Conservation (phyloP, 2,113 vertebrate species). For the Notechis scutatus region DNA sequence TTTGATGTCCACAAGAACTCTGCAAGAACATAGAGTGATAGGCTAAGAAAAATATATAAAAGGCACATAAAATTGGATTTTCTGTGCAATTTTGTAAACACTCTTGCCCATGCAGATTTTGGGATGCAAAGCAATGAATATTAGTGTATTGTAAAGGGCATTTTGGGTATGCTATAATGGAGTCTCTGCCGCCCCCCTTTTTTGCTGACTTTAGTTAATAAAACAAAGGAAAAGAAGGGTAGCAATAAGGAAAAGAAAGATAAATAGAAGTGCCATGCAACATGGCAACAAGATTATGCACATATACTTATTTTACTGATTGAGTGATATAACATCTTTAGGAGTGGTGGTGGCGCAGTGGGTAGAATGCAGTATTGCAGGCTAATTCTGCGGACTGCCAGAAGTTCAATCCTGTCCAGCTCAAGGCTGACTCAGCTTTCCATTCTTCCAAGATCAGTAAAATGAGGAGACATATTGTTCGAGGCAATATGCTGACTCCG, state of each 20-base stretch:
- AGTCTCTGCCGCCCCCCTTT: neutral
- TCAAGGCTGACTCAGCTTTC: neutral
- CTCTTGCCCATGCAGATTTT: neutral
- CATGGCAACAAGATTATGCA: neutral
- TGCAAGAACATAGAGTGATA: neutral
- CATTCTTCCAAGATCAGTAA: neutral
- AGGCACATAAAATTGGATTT: neutral
- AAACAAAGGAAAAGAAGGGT: neutral
- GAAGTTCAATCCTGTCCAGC: neutral
- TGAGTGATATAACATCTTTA: neutral
- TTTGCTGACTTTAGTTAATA: neutral
- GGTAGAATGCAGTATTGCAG: neutral
- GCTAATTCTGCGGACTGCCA: neutral
- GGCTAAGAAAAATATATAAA: neutral
- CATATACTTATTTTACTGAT: neutral
- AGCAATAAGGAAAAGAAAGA: neutral
- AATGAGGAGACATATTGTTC: neutral
- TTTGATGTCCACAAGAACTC: neutral
- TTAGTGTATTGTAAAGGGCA: neutral
- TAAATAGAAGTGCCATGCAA: neutral
- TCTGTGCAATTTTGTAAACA: neutral
- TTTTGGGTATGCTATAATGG: neutral
- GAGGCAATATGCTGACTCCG: neutral
- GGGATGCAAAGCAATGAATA: neutral
- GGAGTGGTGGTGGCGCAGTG: neutral